Conservation (phyloP, 2,888 invertebrate genomes). For the Eristalis intricaria region DNA sequence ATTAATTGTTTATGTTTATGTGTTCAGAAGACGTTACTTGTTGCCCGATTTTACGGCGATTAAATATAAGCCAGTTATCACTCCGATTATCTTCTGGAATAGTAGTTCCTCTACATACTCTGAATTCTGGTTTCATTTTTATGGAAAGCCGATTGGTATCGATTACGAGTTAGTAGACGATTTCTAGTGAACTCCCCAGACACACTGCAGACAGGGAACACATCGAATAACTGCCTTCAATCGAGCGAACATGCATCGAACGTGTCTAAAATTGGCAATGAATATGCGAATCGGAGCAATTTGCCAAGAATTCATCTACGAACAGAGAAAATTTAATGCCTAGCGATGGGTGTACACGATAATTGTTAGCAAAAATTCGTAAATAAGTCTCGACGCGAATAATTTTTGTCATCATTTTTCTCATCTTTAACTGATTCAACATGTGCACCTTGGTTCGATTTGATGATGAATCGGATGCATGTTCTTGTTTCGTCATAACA, state of each 20-base stretch:
- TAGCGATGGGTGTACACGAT: neutral
- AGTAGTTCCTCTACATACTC: too few relatives aligned
- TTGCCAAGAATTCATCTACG: slow-evolving; percentile 34
- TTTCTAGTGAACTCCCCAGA: neutral
- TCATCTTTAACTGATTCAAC: neutral
- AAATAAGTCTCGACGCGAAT: neutral
- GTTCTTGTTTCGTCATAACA: neutral
- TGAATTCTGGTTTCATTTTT: too few relatives aligned
- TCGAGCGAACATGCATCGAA: neutral
- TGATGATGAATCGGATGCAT: neutral
- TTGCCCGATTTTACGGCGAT: neutral
- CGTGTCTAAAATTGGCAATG: slow-evolving; percentile 19
- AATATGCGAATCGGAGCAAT: neutral
- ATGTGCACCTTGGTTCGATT: neutral
- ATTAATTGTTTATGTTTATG: slow-evolving; percentile 60
- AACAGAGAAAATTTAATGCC: slow-evolving; percentile 2
- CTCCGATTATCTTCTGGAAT: too few relatives aligned
- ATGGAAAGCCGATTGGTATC: too few relatives aligned
- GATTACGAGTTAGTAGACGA: too few relatives aligned
- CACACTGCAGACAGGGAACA: slow-evolving; percentile 6
- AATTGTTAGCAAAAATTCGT: neutral
- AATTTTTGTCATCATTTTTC: neutral
- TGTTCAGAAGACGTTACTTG: neutral
- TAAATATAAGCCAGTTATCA: neutral
- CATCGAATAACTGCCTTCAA: neutral